Percentiles rank a stretch among this genome's conserved stretches.
These are phyloP conservation scores for Galeopsomyia nigrocyanea DNA, from an alignment of 2,888 invertebrate species.

Conservation along the genomic window DNA sequence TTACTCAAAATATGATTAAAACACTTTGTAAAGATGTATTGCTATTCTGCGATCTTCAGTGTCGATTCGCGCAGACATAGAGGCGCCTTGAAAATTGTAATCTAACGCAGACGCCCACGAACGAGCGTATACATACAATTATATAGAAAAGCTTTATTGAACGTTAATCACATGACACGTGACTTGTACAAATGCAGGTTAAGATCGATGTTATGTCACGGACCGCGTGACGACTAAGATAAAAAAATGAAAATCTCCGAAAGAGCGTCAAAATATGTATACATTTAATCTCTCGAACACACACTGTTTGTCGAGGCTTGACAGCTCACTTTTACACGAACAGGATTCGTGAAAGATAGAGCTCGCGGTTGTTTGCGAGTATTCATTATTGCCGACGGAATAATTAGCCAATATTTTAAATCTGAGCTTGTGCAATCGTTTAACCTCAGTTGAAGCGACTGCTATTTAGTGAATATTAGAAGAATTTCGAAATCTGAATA, in stretches of 20 bases:
- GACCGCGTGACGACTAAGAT: slow-evolving; percentile 17
- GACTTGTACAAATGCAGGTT: not conserved
- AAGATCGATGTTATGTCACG: slow-evolving; percentile 17
- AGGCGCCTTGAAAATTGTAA: slow-evolving; percentile 19
- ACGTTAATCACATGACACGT: not conserved
- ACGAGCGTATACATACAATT: not conserved
- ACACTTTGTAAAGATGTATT: too few relatives aligned
- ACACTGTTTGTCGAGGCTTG: slow-evolving; percentile 12
- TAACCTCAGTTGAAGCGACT: not conserved
- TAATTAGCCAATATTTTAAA: not conserved
- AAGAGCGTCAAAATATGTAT: slow-evolving; percentile 12
- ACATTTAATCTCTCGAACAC: slow-evolving; percentile 18
- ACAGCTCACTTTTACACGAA: slow-evolving; percentile 16
- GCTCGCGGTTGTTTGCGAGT: slow-evolving; percentile 23
- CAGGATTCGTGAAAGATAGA: slow-evolving; percentile 20
- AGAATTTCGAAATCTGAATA: too few relatives aligned
- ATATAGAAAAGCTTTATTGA: not conserved
- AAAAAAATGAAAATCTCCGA: slow-evolving; percentile 19
- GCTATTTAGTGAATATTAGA: too few relatives aligned
- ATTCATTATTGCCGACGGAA: slow-evolving; percentile 4
- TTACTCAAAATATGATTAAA: too few relatives aligned
- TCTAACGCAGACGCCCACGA: not conserved
- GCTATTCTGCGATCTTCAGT: not conserved
- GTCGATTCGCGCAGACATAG: slow-evolving; percentile 11
- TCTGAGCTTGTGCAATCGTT: not conserved